Percentiles rank a stretch among this genome's conserved stretches.
Conservation (phyloP, 2,888 invertebrate genomes). For the Diploptera punctata region DNA sequence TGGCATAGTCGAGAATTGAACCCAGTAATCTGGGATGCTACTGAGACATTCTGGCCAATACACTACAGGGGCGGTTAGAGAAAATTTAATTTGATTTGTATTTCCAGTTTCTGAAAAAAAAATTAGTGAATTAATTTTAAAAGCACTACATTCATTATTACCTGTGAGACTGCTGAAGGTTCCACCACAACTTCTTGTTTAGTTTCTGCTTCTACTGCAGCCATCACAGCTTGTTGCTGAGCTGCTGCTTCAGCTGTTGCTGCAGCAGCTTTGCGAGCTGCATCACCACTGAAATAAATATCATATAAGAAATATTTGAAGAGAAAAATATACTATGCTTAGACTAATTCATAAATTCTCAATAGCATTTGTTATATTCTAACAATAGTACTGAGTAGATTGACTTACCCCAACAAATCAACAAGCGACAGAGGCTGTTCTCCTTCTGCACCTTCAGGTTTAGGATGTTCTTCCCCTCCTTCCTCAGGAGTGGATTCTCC, state of each 20-base stretch:
- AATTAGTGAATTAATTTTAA: too few relatives aligned
- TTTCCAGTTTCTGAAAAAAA: too few relatives aligned
- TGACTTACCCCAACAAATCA: conserved; percentile 72
- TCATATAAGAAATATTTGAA: not conserved
- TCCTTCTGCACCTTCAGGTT: conserved; percentile 46
- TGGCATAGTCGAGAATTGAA: too few relatives aligned
- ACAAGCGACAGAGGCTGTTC: conserved; percentile 70
- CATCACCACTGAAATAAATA: conserved; percentile 74
- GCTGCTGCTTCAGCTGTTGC: conserved; percentile 85
- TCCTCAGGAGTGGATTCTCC: conserved; percentile 74
- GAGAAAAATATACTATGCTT: too few relatives aligned
- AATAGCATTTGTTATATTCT: too few relatives aligned
- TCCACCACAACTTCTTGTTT: conserved; percentile 73
- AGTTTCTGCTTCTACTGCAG: conserved; percentile 83
- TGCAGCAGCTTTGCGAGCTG: conserved; percentile 79
- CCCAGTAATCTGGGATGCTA: too few relatives aligned
- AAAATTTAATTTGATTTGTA: too few relatives aligned
- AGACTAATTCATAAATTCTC: too few relatives aligned
- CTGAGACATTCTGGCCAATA: too few relatives aligned
- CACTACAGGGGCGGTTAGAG: too few relatives aligned
- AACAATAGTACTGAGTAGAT: too few relatives aligned
- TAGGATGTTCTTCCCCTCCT: conserved; percentile 54
- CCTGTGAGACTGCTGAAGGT: conserved; percentile 73
- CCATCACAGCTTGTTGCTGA: conserved; percentile 89
- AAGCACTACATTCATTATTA: too few relatives aligned